Conservation (phyloP, 2,888 invertebrate species). For the Argyra leucocephala region DNA sequence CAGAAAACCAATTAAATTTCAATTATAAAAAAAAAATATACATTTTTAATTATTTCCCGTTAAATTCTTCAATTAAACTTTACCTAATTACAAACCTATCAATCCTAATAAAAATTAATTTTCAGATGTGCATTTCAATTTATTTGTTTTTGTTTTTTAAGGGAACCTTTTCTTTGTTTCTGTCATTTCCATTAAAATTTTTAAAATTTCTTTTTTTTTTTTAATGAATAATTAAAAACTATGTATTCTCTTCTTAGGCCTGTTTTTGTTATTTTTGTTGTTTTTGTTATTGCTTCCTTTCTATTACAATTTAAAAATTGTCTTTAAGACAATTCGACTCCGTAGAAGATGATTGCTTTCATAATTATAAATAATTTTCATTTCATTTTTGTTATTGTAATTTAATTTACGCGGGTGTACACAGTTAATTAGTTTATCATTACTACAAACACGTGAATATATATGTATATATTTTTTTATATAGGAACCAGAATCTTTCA, state of each 20-base stretch:
- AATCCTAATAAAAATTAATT: not conserved
- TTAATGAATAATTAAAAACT: too few species aligned
- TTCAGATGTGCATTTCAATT: too few species aligned
- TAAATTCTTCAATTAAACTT: not conserved
- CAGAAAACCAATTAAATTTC: not conserved
- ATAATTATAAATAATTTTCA: not conserved
- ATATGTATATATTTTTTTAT: too few species aligned
- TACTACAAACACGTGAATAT: conserved; percentile 40
- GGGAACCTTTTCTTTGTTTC: too few species aligned
- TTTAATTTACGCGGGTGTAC: conserved; percentile 5
- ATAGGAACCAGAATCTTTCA: too few species aligned
- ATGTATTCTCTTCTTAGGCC: too few species aligned
- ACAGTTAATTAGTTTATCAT: conserved; percentile 35
- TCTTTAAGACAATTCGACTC: too few species aligned
- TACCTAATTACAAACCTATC: not conserved
- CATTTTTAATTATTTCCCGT: not conserved
- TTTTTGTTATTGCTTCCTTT: not conserved
- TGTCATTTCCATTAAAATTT: too few species aligned
- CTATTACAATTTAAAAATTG: not conserved
- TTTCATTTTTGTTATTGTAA: not conserved
- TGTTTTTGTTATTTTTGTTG: too few species aligned
- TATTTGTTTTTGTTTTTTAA: too few species aligned
- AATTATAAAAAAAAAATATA: not conserved
- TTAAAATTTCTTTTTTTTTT: too few species aligned
- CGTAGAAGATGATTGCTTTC: too few species aligned